phyloP scores from a whole-genome alignment of 2,888 invertebrate genomes.

The Drosophila pegasa region DNA sequence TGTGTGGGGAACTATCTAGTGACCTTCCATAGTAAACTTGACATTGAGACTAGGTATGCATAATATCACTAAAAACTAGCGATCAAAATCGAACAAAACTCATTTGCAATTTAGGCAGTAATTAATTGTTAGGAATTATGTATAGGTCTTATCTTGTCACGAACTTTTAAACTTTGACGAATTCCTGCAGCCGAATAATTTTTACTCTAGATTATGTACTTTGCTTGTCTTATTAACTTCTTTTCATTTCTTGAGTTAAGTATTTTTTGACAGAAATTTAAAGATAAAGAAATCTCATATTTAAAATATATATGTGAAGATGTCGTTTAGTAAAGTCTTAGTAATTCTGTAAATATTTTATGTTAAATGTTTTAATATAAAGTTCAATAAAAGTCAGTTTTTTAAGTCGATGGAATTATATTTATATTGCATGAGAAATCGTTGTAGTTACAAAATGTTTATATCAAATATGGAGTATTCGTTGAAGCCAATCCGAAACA shows the following conservation, averaged over 20 bases:
- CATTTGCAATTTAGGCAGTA: slow-evolving; percentile 12
- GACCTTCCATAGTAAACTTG: slow-evolving; percentile 33
- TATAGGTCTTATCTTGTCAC: slow-evolving; percentile 8
- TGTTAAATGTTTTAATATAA: not conserved
- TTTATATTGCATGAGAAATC: slow-evolving; percentile 35
- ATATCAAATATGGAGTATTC: slow-evolving; percentile 43
- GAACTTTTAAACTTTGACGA: not conserved
- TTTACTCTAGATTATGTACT: not conserved
- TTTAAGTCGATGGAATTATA: slow-evolving; percentile 9
- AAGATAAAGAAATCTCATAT: too few relatives aligned
- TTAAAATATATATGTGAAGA: too few relatives aligned
- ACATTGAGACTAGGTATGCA: slow-evolving; percentile 28
- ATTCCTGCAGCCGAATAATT: not conserved
- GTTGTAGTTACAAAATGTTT: slow-evolving; percentile 43
- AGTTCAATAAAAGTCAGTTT: not conserved
- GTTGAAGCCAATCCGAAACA: slow-evolving; percentile 47
- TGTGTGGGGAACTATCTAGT: slow-evolving; percentile 2
- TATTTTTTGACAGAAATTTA: too few relatives aligned
- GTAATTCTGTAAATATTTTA: too few relatives aligned
- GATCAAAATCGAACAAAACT: slow-evolving; percentile 19
- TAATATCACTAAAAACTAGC: not conserved
- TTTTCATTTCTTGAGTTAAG: too few relatives aligned
- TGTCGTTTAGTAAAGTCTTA: too few relatives aligned
- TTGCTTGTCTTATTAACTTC: not conserved
- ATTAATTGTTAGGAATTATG: slow-evolving; percentile 10